Percentiles rank a stretch among this genome's conserved stretches.
Evolutionary conservation across 2,113 vertebrate genomes (phyloP).

Genomic region (Psophia crepitans): DNA sequence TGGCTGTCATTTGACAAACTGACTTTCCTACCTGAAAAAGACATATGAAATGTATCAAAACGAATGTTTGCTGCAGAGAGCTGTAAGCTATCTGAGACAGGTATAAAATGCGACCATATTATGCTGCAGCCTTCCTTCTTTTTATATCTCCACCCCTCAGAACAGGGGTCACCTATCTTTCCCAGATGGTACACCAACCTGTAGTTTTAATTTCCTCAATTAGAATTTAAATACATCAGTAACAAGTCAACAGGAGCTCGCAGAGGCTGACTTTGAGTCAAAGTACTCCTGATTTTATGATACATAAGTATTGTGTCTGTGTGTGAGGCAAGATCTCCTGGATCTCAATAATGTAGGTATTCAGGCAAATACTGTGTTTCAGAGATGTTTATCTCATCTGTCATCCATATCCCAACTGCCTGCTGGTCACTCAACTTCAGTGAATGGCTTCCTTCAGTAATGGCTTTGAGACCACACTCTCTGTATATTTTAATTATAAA

Average conservation of each 20-base stretch:
- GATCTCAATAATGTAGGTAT: background rate
- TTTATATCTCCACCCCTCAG: background rate
- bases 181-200: background rate
- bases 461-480: background rate
- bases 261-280: background rate
- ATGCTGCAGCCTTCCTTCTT: background rate
- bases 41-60: conserved; percentile 4
- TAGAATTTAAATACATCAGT: background rate
- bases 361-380: background rate
- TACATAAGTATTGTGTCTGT: background rate
- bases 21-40: conserved; percentile 9
- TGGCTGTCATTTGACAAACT: background rate
- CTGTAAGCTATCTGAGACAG: background rate
- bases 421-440: background rate
- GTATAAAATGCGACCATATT: background rate
- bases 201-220: background rate
- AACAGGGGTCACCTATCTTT: background rate
- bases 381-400: background rate
- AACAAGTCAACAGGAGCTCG: background rate
- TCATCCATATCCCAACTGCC: background rate
- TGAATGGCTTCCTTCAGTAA: background rate
- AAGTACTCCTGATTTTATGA: background rate
- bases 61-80: background rate
- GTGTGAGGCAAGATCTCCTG: background rate
- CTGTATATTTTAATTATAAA: background rate